Evolutionary conservation across 2,888 invertebrate genomes (phyloP).

Genomic region (Cantharis rufa): DNA sequence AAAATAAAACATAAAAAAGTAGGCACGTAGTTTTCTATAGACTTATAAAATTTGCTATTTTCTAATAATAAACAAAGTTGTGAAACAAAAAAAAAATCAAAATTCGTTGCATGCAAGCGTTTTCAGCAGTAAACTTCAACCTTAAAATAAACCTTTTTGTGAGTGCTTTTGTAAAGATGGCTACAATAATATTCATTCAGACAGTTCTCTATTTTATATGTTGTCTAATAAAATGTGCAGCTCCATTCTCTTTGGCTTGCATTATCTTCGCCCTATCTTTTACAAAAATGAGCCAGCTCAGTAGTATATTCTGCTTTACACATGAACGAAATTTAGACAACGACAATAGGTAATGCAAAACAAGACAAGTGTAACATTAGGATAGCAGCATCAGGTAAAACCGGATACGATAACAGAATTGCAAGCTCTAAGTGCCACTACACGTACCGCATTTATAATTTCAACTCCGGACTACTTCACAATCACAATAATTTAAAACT

Average conservation of each 20-base stretch:
- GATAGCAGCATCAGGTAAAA: conserved; percentile 12
- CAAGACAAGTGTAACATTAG: conserved; percentile 14
- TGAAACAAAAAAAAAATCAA: neutral
- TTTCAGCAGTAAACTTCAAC: neutral
- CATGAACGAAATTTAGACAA: conserved; percentile 1
- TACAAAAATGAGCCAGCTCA: neutral
- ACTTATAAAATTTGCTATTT: neutral
- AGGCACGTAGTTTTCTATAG: neutral
- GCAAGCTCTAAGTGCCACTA: conserved; percentile 9
- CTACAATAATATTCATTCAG: conserved; percentile 3
- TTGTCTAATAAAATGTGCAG: conserved; percentile 2
- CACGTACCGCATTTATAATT: conserved; percentile 26
- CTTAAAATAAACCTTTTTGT: neutral
- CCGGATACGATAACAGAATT: conserved; percentile 11
- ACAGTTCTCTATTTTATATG: neutral
- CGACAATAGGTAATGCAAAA: neutral
- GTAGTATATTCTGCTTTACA: neutral
- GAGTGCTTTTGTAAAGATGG: neutral
- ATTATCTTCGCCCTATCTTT: neutral
- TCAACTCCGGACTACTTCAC: conserved; percentile 1
- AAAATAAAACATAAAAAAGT: neutral
- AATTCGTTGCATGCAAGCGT: neutral
- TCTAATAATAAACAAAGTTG: conserved; percentile 3
- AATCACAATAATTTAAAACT: neutral
- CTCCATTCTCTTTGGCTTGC: conserved; percentile 1